These are phyloP conservation scores for Dasyprocta punctata DNA, from an alignment of 2,113 vertebrate genomes.

Conservation along the genomic window DNA sequence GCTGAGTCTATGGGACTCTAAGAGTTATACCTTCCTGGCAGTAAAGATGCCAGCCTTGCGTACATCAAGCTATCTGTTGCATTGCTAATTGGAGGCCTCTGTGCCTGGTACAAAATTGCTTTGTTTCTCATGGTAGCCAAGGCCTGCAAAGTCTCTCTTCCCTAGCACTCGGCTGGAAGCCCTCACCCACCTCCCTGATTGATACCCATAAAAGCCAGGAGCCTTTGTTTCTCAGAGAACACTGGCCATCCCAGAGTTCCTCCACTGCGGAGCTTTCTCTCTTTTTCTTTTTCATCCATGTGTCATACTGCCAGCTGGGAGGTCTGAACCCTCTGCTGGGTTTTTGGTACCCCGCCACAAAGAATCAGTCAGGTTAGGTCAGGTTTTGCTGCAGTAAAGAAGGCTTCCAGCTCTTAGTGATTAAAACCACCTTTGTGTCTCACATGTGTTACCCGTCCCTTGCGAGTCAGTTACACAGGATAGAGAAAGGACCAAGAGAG, in stretches of 20 bases:
- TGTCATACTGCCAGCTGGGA: not conserved
- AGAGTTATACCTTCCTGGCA: not conserved
- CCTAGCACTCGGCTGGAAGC: not conserved
- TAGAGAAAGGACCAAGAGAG: not conserved
- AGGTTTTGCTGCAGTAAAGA: not conserved
- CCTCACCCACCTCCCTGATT: not conserved
- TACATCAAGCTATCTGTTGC: not conserved
- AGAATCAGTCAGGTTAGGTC: not conserved
- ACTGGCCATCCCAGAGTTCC: not conserved
- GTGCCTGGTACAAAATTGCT: not conserved
- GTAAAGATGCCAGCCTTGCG: not conserved
- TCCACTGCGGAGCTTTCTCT: not conserved
- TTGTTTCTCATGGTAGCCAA: not conserved
- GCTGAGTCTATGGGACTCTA: not conserved
- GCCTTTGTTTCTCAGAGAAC: not conserved
- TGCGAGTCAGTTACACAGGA: not conserved
- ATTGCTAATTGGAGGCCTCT: not conserved
- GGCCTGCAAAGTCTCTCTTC: not conserved
- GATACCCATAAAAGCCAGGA: not conserved
- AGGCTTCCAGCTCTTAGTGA: not conserved
- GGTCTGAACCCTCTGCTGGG: not conserved
- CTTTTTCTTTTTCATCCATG: not conserved
- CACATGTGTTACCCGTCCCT: not conserved
- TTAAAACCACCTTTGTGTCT: not conserved
- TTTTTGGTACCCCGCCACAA: not conserved